Conservation (phyloP, 2,888 invertebrate genomes). For the Caenorhabditis parvicauda region DNA sequence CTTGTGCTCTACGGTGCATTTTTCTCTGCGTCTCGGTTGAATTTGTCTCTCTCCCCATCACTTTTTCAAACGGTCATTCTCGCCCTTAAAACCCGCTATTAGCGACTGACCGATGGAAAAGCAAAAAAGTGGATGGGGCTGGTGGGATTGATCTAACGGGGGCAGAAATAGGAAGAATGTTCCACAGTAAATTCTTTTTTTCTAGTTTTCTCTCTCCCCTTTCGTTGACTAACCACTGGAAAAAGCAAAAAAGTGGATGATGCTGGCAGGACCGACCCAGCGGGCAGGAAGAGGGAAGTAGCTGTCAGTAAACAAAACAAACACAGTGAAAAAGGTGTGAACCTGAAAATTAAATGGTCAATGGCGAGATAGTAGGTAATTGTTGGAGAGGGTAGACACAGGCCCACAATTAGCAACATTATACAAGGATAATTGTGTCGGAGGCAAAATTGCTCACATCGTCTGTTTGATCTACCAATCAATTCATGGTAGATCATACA, state of each 20-base stretch:
- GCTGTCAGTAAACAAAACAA: not conserved
- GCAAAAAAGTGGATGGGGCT: conserved; percentile 22
- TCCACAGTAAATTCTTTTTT: not conserved
- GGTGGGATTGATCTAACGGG: conserved; percentile 14
- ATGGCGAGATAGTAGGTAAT: conserved; percentile 6
- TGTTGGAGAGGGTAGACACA: not conserved
- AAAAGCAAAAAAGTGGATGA: conserved; percentile 2
- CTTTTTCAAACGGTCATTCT: too few relatives aligned
- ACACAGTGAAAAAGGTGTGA: conserved; percentile 7
- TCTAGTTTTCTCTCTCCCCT: not conserved
- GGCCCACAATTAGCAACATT: too few relatives aligned
- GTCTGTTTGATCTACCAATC: too few relatives aligned
- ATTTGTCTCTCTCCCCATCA: too few relatives aligned
- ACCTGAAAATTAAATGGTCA: not conserved
- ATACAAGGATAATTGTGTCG: too few relatives aligned
- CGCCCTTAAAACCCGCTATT: too few relatives aligned
- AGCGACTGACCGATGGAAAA: not conserved
- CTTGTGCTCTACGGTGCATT: too few relatives aligned
- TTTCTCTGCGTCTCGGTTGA: too few relatives aligned
- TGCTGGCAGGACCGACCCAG: not conserved
- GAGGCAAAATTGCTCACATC: too few relatives aligned
- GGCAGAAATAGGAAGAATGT: not conserved
- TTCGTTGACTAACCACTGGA: not conserved
- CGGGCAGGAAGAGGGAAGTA: not conserved
- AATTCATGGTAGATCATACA: too few relatives aligned